phyloP scores from a whole-genome alignment of 2,113 vertebrate genomes.

The Onychostruthus taczanowskii region DNA sequence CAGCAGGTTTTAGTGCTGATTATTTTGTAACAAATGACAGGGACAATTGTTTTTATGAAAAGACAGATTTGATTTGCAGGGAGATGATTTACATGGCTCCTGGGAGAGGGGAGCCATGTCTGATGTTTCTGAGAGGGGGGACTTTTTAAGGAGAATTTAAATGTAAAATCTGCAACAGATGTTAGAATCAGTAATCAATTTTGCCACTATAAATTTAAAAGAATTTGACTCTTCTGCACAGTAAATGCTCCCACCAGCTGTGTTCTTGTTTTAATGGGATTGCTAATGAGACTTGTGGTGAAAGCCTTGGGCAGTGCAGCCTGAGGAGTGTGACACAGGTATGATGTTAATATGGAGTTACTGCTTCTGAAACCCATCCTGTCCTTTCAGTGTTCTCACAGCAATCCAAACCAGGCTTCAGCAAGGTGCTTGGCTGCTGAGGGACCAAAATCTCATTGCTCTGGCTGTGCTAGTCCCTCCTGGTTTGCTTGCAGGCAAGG shows the following conservation, averaged over 20 bases:
- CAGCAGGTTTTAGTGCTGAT: neutral
- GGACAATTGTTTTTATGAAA: neutral
- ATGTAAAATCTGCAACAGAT: constrained; percentile 54
- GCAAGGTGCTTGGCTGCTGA: neutral
- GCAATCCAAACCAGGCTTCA: neutral
- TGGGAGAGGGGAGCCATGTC: neutral
- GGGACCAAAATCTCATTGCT: neutral
- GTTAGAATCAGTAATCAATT: constrained; percentile 56
- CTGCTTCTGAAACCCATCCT: neutral
- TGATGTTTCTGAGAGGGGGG: constrained; percentile 3
- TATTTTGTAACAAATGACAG: neutral
- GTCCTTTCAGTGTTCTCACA: neutral
- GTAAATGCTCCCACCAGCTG: constrained; percentile 30
- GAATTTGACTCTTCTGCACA: constrained; percentile 26
- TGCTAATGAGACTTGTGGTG: constrained; percentile 40
- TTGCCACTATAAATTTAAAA: constrained; percentile 38
- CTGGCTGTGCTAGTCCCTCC: neutral
- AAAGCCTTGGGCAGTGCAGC: neutral
- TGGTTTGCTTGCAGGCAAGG: neutral
- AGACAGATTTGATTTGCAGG: neutral
- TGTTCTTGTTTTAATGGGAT: constrained; percentile 37
- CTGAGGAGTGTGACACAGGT: neutral
- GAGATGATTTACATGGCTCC: neutral
- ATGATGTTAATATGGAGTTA: neutral
- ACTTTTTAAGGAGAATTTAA: constrained; percentile 36